Conservation (phyloP, 2,797 vertebrate genomes). For the Notamacropus eugenii region DNA sequence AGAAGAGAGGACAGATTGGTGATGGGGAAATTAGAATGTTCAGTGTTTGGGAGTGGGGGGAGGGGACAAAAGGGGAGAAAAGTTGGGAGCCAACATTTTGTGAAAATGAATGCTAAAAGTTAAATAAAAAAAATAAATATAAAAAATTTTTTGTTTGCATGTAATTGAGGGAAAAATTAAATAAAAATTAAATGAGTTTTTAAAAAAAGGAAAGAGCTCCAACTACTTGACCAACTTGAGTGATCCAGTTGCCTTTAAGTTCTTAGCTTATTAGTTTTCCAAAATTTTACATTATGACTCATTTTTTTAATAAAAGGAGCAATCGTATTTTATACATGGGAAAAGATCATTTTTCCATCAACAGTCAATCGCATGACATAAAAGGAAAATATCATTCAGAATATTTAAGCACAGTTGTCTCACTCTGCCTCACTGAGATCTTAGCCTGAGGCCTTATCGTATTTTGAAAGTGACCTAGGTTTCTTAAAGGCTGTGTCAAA, state of each 20-base stretch:
- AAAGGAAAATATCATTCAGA: neutral
- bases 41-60: too few relatives aligned
- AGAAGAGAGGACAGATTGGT: too few relatives aligned
- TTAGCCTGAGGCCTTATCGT: neutral
- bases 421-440: rapidly evolving
- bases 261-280: neutral
- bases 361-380: neutral
- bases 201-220: neutral
- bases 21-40: too few relatives aligned
- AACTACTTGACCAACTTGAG: neutral
- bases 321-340: neutral
- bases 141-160: neutral
- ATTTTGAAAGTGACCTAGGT: neutral
- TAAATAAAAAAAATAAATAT: too few relatives aligned
- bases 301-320: neutral
- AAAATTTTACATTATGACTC: neutral
- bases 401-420: neutral
- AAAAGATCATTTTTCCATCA: neutral
- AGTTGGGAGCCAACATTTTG: too few relatives aligned
- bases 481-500: neutral
- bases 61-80: too few relatives aligned
- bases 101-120: too few relatives aligned
- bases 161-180: neutral
- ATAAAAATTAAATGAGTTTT: neutral
- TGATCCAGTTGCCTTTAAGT: neutral